A percentile compares a stretch with the other conserved stretches of the same genome.
phyloP scores from a whole-genome alignment of 23 tunicate species.

The Ascidia mentula region DNA sequence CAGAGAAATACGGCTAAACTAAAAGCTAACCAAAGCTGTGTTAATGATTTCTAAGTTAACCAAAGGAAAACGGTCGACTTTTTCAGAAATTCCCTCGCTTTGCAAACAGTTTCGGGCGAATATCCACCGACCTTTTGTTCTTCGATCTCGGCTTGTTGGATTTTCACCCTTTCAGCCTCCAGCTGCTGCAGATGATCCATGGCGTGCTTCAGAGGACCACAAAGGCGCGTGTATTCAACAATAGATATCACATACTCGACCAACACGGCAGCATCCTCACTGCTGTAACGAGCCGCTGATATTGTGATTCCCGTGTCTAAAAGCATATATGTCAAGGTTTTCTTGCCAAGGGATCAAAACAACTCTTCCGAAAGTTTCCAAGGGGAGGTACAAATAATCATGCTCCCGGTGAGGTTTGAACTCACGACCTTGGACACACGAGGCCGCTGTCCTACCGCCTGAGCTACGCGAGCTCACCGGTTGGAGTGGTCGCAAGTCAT shows the following conservation, averaged over 20 bases:
- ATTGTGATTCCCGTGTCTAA: constrained; percentile 87
- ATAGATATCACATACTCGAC: constrained; percentile 87
- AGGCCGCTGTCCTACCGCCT: no score
- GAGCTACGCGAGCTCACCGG: no score
- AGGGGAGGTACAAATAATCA: no score
- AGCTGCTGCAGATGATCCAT: constrained; percentile 56
- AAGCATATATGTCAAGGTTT: no score
- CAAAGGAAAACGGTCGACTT: no score
- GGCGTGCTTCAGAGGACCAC: constrained; percentile 81
- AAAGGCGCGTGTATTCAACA: constrained; percentile 79
- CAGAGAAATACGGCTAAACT: not conserved
- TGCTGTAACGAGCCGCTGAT: constrained; percentile 90
- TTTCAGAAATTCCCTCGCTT: no score
- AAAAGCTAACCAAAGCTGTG: not conserved
- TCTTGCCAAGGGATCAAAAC: no score
- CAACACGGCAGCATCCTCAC: constrained; percentile 95
- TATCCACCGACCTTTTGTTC: constrained; percentile 68
- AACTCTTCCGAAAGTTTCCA: no score
- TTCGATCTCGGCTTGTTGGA: constrained; percentile 71
- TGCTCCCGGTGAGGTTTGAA: no score
- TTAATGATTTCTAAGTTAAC: not conserved
- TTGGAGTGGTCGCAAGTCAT: no score
- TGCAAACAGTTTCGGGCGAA: no score
- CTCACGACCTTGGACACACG: no score
- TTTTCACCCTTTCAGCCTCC: constrained; percentile 52